phyloP scores from a whole-genome alignment of 2,888 invertebrate genomes.

The Aradus depressus region DNA sequence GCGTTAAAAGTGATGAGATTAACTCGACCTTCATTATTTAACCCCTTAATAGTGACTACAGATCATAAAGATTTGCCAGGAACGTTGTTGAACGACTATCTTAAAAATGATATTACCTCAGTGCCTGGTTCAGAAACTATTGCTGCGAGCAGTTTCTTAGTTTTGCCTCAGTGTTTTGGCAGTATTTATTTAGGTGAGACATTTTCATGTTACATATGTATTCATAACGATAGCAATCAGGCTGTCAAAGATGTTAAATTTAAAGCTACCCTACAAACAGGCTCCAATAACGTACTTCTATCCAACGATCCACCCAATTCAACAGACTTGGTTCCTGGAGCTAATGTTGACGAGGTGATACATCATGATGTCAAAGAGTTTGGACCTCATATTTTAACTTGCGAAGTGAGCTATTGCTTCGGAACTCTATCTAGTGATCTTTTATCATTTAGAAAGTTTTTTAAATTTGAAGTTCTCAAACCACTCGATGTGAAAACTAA shows the following conservation, averaged over 20 bases:
- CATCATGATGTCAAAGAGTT: constrained; percentile 99
- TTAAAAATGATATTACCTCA: constrained; percentile 74
- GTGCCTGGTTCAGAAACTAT: constrained; percentile 70
- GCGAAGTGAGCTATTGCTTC: constrained; percentile 55
- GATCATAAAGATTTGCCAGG: constrained; percentile 78
- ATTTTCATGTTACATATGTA: constrained; percentile 93
- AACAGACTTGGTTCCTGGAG: constrained; percentile 53
- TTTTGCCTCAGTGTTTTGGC: constrained; percentile 93
- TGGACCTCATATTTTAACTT: constrained; percentile 79
- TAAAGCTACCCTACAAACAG: constrained; percentile 91
- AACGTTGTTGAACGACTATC: constrained; percentile 61
- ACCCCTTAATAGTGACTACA: constrained; percentile 67
- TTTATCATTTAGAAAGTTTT: constrained; percentile 88
- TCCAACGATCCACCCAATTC: constrained; percentile 36
- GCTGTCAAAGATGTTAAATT: constrained; percentile 70
- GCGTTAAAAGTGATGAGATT: constrained; percentile 82
- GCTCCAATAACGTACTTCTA: constrained; percentile 66
- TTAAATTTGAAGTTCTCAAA: constrained; percentile 95
- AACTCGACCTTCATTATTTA: constrained; percentile 79
- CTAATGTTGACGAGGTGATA: constrained; percentile 88
- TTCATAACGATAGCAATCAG: constrained; percentile 87
- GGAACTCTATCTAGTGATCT: constrained; percentile 32
- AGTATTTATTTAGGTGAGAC: constrained; percentile 97
- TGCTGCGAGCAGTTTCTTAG: constrained; percentile 77
- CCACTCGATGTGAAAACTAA: constrained; percentile 98